phyloP scores from a whole-genome alignment of 2,888 invertebrate genomes.

The Notodonta ziczac region DNA sequence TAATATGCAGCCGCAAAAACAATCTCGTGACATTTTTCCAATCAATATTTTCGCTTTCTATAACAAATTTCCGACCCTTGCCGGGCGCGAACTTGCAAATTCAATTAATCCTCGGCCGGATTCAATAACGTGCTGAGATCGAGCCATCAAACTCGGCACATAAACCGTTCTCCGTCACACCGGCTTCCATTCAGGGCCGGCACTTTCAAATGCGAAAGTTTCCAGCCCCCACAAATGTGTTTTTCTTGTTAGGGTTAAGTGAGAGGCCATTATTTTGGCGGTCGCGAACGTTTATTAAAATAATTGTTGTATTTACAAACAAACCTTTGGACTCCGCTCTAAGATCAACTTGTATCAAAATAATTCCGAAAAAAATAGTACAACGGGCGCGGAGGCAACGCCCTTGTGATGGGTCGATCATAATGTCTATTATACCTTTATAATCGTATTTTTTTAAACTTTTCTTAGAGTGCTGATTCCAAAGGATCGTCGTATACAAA shows the following conservation, averaged over 20 bases:
- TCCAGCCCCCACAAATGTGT: slow-evolving; percentile 63
- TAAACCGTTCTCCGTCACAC: slow-evolving; percentile 50
- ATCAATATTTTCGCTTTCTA: slow-evolving; percentile 29
- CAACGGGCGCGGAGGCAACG: no score
- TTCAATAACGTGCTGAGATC: slow-evolving; percentile 55
- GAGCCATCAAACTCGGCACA: slow-evolving; percentile 51
- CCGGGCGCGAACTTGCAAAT: slow-evolving; percentile 53
- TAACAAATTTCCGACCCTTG: slow-evolving; percentile 48
- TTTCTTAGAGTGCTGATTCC: no score
- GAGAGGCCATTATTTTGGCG: slow-evolving; percentile 33
- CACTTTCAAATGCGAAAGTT: slow-evolving; percentile 54
- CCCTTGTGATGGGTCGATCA: no score
- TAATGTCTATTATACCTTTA: no score
- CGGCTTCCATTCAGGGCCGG: slow-evolving; percentile 44
- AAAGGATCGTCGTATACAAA: no score
- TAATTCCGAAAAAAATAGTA: no score
- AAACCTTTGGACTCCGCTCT: no score
- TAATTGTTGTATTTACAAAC: not conserved
- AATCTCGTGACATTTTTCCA: not conserved
- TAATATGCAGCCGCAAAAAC: no score
- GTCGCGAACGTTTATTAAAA: not conserved
- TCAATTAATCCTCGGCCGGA: slow-evolving; percentile 62
- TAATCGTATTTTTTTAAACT: no score
- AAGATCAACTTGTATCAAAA: no score
- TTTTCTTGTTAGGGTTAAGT: slow-evolving; percentile 61